These are phyloP conservation scores for Coilia nasus DNA, from an alignment of 2,797 vertebrate genomes.

Conservation along the genomic window DNA sequence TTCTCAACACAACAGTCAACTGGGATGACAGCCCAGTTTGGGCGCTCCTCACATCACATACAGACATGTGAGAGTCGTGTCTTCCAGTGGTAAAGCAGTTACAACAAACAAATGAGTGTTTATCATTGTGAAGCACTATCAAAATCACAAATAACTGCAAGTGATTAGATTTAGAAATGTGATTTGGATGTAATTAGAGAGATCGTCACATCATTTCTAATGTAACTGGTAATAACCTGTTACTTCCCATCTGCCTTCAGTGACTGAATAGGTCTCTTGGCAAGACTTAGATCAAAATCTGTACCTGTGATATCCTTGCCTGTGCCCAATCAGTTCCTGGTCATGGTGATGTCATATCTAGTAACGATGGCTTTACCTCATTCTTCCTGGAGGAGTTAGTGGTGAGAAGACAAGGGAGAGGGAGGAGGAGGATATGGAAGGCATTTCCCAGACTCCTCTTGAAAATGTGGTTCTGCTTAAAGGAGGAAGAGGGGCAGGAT, in stretches of 20 bases:
- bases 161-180: neutral
- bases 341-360: neutral
- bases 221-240: too few relatives aligned
- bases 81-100: neutral
- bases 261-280: too few relatives aligned
- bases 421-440: constrained; percentile 46
- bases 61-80: neutral
- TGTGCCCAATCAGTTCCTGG: neutral
- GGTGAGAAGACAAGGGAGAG: constrained; percentile 26
- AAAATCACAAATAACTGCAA: neutral
- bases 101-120: neutral
- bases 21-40: neutral
- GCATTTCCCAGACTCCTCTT: constrained; percentile 56
- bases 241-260: too few relatives aligned
- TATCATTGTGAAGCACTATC: neutral
- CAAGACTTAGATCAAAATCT: neutral
- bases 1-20: constrained; percentile 8
- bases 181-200: neutral
- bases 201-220: too few relatives aligned
- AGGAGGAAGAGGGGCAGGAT: constrained; percentile 34
- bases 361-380: neutral
- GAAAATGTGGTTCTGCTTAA: constrained; percentile 77
- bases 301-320: too few relatives aligned
- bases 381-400: neutral
- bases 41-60: neutral